These are phyloP conservation scores for Netelia fuscicornis DNA, from an alignment of 2,888 invertebrate species.

Conservation along the genomic window DNA sequence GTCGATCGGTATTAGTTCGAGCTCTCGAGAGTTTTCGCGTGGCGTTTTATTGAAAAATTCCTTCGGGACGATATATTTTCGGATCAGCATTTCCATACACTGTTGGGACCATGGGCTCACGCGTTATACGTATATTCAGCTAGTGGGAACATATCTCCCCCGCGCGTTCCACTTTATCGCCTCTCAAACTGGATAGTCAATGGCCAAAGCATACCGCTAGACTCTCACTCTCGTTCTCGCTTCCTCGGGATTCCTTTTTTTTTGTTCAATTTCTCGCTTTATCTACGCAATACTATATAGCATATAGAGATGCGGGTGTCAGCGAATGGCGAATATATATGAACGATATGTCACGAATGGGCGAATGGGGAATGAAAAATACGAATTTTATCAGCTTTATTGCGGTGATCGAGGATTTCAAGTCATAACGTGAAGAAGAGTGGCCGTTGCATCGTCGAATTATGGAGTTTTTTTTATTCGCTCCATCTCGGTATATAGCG, in stretches of 20 bases:
- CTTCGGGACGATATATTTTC: slow-evolving; percentile 53
- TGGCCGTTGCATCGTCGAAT: slow-evolving; percentile 5
- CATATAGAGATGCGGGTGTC: too few species aligned
- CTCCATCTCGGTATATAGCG: not conserved
- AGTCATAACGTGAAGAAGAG: slow-evolving; percentile 4
- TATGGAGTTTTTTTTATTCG: not conserved
- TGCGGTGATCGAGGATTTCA: slow-evolving; percentile 25
- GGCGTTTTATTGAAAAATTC: slow-evolving; percentile 56
- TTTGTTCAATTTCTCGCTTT: too few species aligned
- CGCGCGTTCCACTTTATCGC: slow-evolving; percentile 63
- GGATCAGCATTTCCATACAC: slow-evolving; percentile 56
- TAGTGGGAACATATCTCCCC: slow-evolving; percentile 26
- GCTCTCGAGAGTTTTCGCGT: not conserved
- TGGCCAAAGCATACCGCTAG: slow-evolving; percentile 50
- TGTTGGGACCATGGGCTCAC: slow-evolving; percentile 27
- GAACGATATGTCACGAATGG: slow-evolving; percentile 21
- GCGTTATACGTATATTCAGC: not conserved
- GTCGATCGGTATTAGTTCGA: slow-evolving; percentile 39
- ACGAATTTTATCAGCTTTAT: slow-evolving; percentile 49
- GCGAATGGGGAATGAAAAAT: slow-evolving; percentile 49
- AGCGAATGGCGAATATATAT: slow-evolving; percentile 22
- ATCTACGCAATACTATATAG: too few species aligned
- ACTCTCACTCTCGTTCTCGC: not conserved
- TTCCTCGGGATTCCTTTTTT: too few species aligned
- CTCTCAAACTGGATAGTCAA: slow-evolving; percentile 63